Base-by-base conservation (phyloP, 2,797 vertebrate species). In the Australoheros facetus region DNA sequence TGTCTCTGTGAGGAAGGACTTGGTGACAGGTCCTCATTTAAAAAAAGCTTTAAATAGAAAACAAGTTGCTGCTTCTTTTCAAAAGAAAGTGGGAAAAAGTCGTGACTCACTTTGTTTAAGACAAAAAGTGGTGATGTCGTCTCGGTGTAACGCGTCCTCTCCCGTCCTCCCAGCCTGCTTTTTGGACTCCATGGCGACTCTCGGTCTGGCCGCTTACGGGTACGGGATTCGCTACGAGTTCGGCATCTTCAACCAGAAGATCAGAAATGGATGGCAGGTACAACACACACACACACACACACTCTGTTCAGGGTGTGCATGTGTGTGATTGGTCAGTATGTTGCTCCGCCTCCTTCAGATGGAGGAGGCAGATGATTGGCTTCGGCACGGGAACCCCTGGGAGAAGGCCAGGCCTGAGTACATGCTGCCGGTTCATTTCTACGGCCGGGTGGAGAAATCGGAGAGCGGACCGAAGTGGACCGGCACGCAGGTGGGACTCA, bases 191-290 rank as follows among this genome's bases (percentile, higher is more conserved):
- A 97, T 98, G 97, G 97, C 97, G 1, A 97, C 97, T 75, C 64
- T 69, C 26, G 26, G 97, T 14, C 94, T 97, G 51, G 97, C 97
- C 5, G 97, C 97, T 21, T 97, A 97, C 1, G 97, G 97, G 3
- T 69, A 69, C 16, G 45, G 64, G 42, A 69, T 69, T 17, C 64
- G 64, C 48, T 98, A 98, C 0, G 97, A 97, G 86, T 97, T 97
- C 1, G 97, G 97, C 6, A 98, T 98, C 90, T 98, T 98, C 91
- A 98, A 97, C 88, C 97, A 98, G 94, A 98, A 96, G 87, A 97
- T 98, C 83, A 93, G 92, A 78, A 94, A 96, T 0, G 97, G 97
- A 4, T 98, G 97, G 97, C 97, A 98, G 96, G 97, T 97, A 26
- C 37, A 23, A 16, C n/a, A 12, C n/a, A 30, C 70, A 45, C 42